A percentile compares a stretch with the other conserved stretches of the same genome.
phyloP scores from a whole-genome alignment of 1,140 invertebrate genomes.

The Drosophila prosaltans region DNA sequence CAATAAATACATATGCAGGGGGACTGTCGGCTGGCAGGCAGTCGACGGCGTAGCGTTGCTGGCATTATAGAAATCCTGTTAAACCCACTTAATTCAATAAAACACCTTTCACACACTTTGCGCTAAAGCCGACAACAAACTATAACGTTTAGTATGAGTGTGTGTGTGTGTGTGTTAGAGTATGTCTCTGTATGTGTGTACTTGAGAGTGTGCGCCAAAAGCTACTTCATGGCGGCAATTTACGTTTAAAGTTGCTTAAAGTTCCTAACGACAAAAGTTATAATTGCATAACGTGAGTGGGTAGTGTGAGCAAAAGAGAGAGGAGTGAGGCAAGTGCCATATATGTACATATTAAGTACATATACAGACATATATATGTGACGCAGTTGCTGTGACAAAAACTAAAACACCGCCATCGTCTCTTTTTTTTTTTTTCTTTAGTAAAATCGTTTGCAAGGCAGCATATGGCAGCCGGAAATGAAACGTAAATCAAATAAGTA shows the following conservation, averaged over 20 bases:
- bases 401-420: slow-evolving; percentile 42
- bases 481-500: slow-evolving; percentile 82
- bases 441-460: slow-evolving; percentile 73
- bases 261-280: slow-evolving; percentile 83
- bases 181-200: slow-evolving; percentile 25
- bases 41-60: slow-evolving; percentile 43
- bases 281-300: slow-evolving; percentile 80
- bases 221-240: slow-evolving; percentile 81
- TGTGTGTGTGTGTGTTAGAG: slow-evolving; percentile 23
- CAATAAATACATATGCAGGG: slow-evolving; percentile 73
- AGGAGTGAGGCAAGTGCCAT: slow-evolving; percentile 10
- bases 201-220: slow-evolving; percentile 73
- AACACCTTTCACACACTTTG: slow-evolving; percentile 80
- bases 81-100: slow-evolving; percentile 82
- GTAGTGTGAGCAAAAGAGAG: background rate
- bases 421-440: slow-evolving; percentile 16
- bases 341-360: slow-evolving; percentile 38
- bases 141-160: slow-evolving; percentile 56
- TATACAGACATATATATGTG: slow-evolving; percentile 9
- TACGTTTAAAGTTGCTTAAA: slow-evolving; percentile 83
- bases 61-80: slow-evolving; percentile 81
- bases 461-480: slow-evolving; percentile 81
- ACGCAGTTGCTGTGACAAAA: slow-evolving; percentile 23
- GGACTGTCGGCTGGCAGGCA: slow-evolving; percentile 25
- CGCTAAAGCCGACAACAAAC: slow-evolving; percentile 79